Evolutionary conservation across 2,888 invertebrate species (phyloP).

Genomic region (Eilema sororculum): DNA sequence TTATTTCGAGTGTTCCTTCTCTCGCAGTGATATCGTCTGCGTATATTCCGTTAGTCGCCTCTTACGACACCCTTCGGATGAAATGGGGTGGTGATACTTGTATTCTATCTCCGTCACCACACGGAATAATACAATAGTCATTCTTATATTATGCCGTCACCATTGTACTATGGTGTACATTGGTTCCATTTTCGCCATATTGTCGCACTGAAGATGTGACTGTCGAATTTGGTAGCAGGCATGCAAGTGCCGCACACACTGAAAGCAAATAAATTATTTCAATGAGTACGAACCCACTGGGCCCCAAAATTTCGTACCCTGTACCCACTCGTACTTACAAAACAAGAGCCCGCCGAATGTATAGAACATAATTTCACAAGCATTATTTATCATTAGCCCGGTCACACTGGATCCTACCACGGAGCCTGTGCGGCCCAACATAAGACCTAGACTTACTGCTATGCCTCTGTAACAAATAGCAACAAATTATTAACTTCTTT

Average conservation of each 20-base stretch:
- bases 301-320: too few relatives aligned
- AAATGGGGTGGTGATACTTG: too few relatives aligned
- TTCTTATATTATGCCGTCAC: not conserved
- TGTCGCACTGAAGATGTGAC: slow-evolving; percentile 24
- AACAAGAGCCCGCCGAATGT: slow-evolving; percentile 84
- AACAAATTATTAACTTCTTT: too few relatives aligned
- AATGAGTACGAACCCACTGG: not conserved
- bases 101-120: too few relatives aligned
- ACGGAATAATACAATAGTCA: not conserved
- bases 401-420: slow-evolving; percentile 88
- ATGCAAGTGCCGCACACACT: slow-evolving; percentile 68
- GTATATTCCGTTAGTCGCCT: too few relatives aligned
- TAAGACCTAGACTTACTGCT: slow-evolving; percentile 88
- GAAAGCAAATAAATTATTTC: slow-evolving; percentile 45
- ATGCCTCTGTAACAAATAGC: slow-evolving; percentile 80
- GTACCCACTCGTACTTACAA: slow-evolving; percentile 63
- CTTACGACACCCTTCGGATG: too few relatives aligned
- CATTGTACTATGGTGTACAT: not conserved
- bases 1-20: too few relatives aligned
- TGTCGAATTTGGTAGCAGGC: slow-evolving; percentile 60
- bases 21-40: too few relatives aligned
- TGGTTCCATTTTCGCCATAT: not conserved
- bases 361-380: slow-evolving; percentile 88
- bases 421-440: slow-evolving; percentile 88
- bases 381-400: slow-evolving; percentile 87